Conservation (phyloP, 2,888 invertebrate species). For the Adineta ricciae region DNA sequence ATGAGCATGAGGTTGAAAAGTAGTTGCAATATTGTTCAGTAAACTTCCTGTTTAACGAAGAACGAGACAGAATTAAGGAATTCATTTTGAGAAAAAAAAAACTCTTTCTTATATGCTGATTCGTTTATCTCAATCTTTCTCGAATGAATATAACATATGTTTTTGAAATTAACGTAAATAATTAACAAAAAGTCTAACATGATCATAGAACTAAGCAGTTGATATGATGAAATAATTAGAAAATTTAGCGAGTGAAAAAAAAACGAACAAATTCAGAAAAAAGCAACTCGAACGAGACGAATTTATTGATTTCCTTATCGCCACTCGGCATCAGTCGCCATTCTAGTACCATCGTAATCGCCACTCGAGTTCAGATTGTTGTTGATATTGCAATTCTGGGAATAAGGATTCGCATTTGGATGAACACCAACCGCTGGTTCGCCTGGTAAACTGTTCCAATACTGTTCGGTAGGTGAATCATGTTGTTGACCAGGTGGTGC, state of each 20-base stretch:
- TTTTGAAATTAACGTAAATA: not conserved
- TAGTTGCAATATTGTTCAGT: not conserved
- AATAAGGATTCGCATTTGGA: not conserved
- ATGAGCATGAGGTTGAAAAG: not conserved
- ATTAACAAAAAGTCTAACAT: not conserved
- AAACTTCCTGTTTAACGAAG: not conserved
- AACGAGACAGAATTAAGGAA: not conserved
- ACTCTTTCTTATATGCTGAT: no score
- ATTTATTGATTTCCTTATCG: not conserved
- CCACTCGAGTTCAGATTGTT: not conserved
- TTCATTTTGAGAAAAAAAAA: no score
- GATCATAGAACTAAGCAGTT: not conserved
- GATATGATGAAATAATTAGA: not conserved
- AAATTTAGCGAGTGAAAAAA: not conserved
- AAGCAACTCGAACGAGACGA: not conserved
- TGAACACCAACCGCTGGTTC: not conserved
- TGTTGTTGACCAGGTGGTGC: conserved; percentile 27
- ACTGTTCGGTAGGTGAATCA: conserved; percentile 31
- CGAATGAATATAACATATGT: not conserved
- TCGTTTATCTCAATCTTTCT: not conserved
- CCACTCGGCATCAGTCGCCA: not conserved
- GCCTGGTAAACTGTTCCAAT: conserved; percentile 17
- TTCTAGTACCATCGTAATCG: conserved; percentile 16
- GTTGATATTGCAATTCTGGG: not conserved
- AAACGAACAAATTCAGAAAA: not conserved